Percentiles rank a stretch among this genome's conserved stretches.
phyloP scores from a whole-genome alignment of 2,888 invertebrate genomes.

The Xanthostigma xanthostigma region DNA sequence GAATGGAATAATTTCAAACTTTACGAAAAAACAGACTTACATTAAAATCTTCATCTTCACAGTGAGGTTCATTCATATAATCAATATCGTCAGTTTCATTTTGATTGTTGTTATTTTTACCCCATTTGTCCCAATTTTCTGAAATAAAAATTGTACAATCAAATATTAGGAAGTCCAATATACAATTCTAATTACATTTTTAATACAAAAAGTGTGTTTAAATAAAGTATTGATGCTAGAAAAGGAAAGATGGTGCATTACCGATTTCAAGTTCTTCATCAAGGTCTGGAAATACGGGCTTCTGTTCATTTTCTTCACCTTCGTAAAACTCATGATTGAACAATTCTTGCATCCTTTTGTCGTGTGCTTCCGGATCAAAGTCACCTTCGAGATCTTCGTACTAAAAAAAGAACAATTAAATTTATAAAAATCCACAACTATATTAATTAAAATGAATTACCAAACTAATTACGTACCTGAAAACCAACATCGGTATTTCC shows the following conservation, averaged over 20 bases:
- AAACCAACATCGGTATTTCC: constrained; percentile 63
- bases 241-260: constrained; percentile 8
- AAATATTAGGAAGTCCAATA: neutral
- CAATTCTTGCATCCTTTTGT: constrained; percentile 68
- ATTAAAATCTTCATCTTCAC: constrained; percentile 71
- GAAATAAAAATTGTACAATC: constrained; percentile 18
- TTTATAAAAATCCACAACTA: neutral
- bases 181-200: too few species aligned
- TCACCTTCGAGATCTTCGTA: constrained; percentile 76
- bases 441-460: neutral
- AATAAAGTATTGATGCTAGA: too few species aligned
- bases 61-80: constrained; percentile 34
- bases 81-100: constrained; percentile 18
- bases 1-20: too few species aligned
- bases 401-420: too few species aligned
- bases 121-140: constrained; percentile 56
- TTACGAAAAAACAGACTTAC: constrained; percentile 27
- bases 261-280: constrained; percentile 56
- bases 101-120: constrained; percentile 27
- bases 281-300: constrained; percentile 74
- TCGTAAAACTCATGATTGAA: constrained; percentile 82
- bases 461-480: constrained; percentile 25
- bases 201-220: too few species aligned
- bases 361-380: constrained; percentile 81
- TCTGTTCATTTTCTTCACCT: constrained; percentile 48